Evolutionary conservation across 1,140 invertebrate species (phyloP), one percentile per base, ranked within the genome.

Genomic region (Brachionus rubens): DNA sequence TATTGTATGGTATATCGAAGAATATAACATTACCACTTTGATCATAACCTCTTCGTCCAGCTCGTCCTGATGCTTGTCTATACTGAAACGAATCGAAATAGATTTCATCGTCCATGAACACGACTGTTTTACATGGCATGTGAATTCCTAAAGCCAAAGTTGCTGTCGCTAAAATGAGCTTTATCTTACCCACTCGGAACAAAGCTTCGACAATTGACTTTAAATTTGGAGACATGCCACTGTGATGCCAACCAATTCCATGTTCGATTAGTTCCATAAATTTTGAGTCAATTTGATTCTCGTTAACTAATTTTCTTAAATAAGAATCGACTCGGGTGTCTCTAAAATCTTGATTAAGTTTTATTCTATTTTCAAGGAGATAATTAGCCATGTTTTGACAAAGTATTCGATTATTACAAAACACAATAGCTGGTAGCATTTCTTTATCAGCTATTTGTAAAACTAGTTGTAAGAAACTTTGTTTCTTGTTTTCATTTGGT

Each of bases 31-130:
- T 24, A 28, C 62, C 62, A 26, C 14, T 12, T 24, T 47, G 41
- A 46, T 68, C 62, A 33, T 40, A 68, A n/a, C 62, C 62, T 12
- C 62, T 19, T 7, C 62, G 19, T 21, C 62, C 62, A 46, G 62
- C 62, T 47, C 62, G 24, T n/a, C 62, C 62, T 28, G 41, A 68
- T 47, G 62, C 41, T 68, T 68, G 62, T 28, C 43, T 24, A 47
- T 46, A 68, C 16, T 68, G 62, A 47, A 68, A 68, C 14, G 62
- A 26, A 47, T 68, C 62, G 10, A 68, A 30, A 47, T 47, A 68
- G 28, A 68, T 68, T 47, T 46, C 4, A 68, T 68, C 62, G 19
- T 68, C 14, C 16, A 68, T 47, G 47, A 68, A 68, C 4, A 46
- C 62, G 7, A 47, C 62, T 28, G 62, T 46, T 47, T 47, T 68